Conservation (phyloP, 2,888 invertebrate genomes). For the Bombylius major region DNA sequence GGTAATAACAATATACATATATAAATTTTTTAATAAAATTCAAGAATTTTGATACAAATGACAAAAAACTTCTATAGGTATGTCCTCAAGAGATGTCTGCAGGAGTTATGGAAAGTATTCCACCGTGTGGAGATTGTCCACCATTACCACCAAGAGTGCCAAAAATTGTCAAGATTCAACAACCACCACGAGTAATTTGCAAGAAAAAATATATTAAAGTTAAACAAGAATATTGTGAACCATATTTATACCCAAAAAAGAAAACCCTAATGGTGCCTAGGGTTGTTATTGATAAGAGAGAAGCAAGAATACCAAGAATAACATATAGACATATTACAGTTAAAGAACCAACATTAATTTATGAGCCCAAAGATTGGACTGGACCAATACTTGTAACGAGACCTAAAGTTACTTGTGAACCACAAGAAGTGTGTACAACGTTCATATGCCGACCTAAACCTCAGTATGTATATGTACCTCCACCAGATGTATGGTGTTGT, state of each 20-base stretch:
- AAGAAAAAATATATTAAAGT: neutral
- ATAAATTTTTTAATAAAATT: too few species aligned
- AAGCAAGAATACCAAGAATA: neutral
- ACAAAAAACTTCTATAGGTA: too few species aligned
- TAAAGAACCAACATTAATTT: neutral
- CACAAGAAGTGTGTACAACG: neutral
- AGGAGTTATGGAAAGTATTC: neutral
- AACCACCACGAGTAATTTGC: neutral
- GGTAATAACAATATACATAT: too few species aligned
- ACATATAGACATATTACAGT: neutral
- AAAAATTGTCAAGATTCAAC: neutral
- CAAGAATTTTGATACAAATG: too few species aligned
- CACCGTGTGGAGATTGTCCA: neutral
- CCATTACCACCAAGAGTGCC: neutral
- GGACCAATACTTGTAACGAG: neutral
- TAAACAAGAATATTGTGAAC: neutral
- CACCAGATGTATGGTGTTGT: neutral
- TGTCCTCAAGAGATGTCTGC: neutral
- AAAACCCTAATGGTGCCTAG: neutral
- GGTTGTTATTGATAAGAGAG: neutral
- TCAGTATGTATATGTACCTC: neutral
- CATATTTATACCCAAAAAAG: neutral
- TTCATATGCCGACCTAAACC: neutral
- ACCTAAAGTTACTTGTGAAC: neutral
- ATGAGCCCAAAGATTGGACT: neutral